Evolutionary conservation across 2,888 invertebrate genomes (phyloP).

Genomic region (Sinelater perroti): DNA sequence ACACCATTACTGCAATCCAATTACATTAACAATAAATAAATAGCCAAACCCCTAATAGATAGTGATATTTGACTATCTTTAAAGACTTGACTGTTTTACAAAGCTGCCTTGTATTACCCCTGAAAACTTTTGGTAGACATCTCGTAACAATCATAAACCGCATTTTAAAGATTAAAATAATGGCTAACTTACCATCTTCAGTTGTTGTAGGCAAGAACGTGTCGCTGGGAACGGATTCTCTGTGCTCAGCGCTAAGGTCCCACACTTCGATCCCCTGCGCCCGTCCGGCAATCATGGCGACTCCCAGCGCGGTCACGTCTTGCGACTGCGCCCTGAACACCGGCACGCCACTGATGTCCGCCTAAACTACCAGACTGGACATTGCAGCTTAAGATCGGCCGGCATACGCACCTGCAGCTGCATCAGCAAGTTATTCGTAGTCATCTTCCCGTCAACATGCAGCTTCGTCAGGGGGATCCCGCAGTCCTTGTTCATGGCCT

Average conservation of each 20-base stretch:
- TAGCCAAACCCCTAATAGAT: too few relatives aligned
- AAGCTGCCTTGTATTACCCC: too few relatives aligned
- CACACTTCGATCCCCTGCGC: slow-evolving; percentile 73
- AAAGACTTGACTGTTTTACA: too few relatives aligned
- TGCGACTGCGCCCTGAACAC: slow-evolving; percentile 87
- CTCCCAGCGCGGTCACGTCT: slow-evolving; percentile 93
- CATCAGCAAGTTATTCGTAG: slow-evolving; percentile 89
- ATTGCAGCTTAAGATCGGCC: slow-evolving; percentile 4
- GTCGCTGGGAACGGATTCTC: slow-evolving; percentile 71
- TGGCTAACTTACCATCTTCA: slow-evolving; percentile 74
- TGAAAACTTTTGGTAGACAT: too few relatives aligned
- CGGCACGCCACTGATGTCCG: slow-evolving; percentile 90
- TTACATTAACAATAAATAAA: too few relatives aligned
- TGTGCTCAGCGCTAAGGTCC: slow-evolving; percentile 69
- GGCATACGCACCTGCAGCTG: slow-evolving; percentile 77
- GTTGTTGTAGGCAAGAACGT: slow-evolving; percentile 85
- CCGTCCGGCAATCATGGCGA: slow-evolving; percentile 88
- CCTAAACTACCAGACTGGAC: too few relatives aligned
- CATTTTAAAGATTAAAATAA: too few relatives aligned
- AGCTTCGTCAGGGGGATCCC: slow-evolving; percentile 83
- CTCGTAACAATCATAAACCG: background rate
- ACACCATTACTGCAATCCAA: too few relatives aligned
- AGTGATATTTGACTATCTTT: too few relatives aligned
- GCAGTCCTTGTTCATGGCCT: slow-evolving; percentile 94
- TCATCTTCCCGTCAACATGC: slow-evolving; percentile 94